phyloP scores from a whole-genome alignment of 92 coral and sea anemone genomes.

The Metridium senile region DNA sequence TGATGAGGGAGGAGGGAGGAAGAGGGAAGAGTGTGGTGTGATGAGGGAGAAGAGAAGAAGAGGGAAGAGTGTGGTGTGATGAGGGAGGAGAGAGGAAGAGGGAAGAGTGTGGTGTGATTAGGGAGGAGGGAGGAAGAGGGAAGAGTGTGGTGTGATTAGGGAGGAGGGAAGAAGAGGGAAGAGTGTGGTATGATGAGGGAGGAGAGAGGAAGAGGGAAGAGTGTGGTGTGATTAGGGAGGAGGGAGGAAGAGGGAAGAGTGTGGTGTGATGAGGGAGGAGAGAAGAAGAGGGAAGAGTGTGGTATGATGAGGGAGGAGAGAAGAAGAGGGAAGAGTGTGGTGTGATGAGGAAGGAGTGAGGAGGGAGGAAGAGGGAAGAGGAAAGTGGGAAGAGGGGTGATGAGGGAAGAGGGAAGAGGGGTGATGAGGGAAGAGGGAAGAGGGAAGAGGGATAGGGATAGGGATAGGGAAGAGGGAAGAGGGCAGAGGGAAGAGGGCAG shows the following conservation, averaged over 20 bases:
- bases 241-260: not conserved
- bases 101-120: not conserved
- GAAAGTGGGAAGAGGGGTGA: not conserved
- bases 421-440: not conserved
- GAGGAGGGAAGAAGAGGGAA: not conserved
- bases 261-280: not conserved
- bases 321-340: too few relatives aligned
- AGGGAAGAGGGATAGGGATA: not conserved
- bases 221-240: not conserved
- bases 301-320: not conserved
- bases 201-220: not conserved
- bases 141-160: too few relatives aligned
- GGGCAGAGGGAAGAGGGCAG: not conserved
- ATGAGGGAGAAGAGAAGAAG: not conserved
- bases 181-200: not conserved
- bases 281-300: not conserved
- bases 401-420: not conserved
- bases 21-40: not conserved
- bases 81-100: not conserved
- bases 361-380: not conserved
- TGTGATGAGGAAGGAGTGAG: not conserved
- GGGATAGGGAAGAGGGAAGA: not conserved
- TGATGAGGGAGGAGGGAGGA: not conserved
- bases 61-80: not conserved
- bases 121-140: not conserved